A percentile compares a stretch with the other conserved stretches of the same genome.
Conservation (phyloP, 2,797 vertebrate genomes). For the Vipera ursinii region DNA sequence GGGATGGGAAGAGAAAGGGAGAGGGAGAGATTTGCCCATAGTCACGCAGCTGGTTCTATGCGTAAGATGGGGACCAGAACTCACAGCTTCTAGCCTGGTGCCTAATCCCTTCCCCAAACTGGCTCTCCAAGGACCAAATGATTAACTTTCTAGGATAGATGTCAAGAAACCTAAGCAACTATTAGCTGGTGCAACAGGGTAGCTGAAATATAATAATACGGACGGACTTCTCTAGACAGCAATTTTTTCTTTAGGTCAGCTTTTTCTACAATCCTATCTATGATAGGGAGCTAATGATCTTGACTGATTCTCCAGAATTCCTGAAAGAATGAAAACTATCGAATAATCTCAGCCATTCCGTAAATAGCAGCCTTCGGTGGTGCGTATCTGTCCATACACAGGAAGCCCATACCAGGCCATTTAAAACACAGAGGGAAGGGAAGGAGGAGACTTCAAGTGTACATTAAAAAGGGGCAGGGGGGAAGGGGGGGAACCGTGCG, state of each 20-base stretch:
- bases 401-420: background rate
- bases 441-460: background rate
- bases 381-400: background rate
- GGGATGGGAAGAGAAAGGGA: background rate
- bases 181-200: no score
- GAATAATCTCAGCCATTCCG: background rate
- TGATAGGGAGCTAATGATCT: background rate
- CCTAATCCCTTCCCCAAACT: no score
- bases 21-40: no score
- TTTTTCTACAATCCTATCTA: background rate
- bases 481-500: no score
- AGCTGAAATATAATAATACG: background rate
- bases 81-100: no score
- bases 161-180: background rate
- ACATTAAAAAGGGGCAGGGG: no score
- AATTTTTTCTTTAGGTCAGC: background rate
- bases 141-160: background rate
- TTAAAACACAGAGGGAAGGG: background rate
- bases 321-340: background rate
- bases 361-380: background rate
- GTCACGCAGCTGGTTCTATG: no score
- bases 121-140: background rate
- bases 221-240: no score
- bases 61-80: no score
- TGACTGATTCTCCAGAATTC: background rate